Percentiles rank a stretch among this genome's conserved stretches.
These are phyloP conservation scores for Dendroctonus valens DNA, from an alignment of 1,140 invertebrate genomes.

Conservation along the genomic window DNA sequence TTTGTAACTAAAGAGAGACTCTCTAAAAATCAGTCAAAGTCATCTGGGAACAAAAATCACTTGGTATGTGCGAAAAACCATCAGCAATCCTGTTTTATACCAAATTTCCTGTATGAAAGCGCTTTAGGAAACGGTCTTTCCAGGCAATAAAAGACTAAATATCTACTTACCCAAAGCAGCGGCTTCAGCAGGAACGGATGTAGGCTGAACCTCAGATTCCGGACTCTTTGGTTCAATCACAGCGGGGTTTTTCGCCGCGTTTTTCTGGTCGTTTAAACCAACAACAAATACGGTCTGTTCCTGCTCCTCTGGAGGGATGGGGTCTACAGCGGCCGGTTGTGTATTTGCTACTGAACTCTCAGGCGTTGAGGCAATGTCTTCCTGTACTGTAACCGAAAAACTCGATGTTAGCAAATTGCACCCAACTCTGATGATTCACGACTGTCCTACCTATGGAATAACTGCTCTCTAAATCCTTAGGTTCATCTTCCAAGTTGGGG, in stretches of 20 bases:
- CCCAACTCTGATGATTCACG: background rate
- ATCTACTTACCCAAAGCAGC: background rate
- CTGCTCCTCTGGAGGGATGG: background rate
- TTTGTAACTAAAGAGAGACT: no score
- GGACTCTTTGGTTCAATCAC: slow-evolving; percentile 1
- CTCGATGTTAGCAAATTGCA: background rate
- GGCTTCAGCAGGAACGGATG: background rate
- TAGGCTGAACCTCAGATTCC: background rate
- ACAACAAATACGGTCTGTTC: background rate
- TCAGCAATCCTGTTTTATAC: no score
- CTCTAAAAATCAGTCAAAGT: no score
- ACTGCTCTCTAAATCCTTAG: slow-evolving; percentile 19
- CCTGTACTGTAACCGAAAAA: slow-evolving; percentile 13
- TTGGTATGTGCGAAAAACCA: no score
- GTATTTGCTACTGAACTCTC: background rate
- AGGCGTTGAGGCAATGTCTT: slow-evolving; percentile 15
- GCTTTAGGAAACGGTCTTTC: no score
- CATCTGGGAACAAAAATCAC: no score
- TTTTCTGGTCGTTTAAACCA: background rate
- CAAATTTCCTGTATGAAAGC: no score
- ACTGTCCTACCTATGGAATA: slow-evolving; percentile 21
- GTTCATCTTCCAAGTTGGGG: slow-evolving; percentile 7
- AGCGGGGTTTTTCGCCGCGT: slow-evolving; percentile 5
- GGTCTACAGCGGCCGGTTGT: slow-evolving; percentile 2
- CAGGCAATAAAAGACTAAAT: background rate